Evolutionary conservation across 1,140 invertebrate genomes (phyloP).

Genomic region (Pollicipes pollicipes): DNA sequence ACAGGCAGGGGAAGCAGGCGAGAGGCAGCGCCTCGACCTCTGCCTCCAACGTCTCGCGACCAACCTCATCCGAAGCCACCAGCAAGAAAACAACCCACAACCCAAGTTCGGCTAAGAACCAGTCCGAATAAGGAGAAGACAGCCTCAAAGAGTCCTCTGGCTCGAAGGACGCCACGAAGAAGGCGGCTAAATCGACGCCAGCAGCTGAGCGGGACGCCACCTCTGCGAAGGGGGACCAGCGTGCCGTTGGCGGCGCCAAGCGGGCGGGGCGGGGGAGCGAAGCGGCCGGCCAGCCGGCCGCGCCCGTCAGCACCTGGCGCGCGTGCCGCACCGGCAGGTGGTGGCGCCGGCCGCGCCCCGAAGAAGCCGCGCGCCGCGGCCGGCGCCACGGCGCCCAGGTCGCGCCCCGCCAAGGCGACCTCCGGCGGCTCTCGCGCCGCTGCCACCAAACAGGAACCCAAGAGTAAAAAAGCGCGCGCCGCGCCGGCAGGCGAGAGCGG

Average conservation of each 20-base stretch:
- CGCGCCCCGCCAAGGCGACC: no score
- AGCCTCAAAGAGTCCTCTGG: not conserved
- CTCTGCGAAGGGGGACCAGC: no score
- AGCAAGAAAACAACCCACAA: no score
- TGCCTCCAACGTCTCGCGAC: no score
- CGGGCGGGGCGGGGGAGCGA: not conserved
- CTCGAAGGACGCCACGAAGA: not conserved
- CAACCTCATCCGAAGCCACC: not conserved
- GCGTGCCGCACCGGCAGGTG: not conserved
- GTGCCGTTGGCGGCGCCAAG: not conserved
- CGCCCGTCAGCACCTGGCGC: not conserved
- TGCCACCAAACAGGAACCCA: not conserved
- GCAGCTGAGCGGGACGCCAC: no score
- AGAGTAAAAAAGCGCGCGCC: not conserved
- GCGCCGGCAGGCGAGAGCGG: not conserved
- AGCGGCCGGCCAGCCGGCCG: no score
- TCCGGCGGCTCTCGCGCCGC: no score
- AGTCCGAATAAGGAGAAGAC: not conserved
- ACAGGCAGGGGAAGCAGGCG: no score
- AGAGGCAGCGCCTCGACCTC: not conserved
- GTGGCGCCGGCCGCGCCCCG: no score
- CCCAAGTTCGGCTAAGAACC: not conserved
- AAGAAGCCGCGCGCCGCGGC: not conserved
- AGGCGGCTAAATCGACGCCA: no score
- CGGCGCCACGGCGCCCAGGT: no score